Conservation (phyloP, 2,888 invertebrate genomes). For the Athalia circularis region DNA sequence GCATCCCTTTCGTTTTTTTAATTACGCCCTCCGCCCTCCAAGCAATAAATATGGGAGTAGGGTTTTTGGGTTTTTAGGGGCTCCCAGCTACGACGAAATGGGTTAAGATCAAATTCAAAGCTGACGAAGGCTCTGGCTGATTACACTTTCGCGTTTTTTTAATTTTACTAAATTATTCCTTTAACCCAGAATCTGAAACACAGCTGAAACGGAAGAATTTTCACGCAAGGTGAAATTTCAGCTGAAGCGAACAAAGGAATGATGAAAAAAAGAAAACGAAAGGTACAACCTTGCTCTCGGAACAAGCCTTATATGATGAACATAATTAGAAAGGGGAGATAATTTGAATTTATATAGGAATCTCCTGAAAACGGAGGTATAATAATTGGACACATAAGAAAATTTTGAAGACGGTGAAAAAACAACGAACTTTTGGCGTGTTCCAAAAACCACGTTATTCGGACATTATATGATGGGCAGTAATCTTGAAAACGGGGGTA, state of each 20-base stretch:
- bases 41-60: constrained; percentile 44
- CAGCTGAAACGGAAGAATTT: not conserved
- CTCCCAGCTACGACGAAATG: not conserved
- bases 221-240: constrained; percentile 5
- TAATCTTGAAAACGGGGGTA: too few relatives aligned
- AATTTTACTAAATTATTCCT: constrained; percentile 60
- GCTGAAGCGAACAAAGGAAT: not conserved
- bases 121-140: constrained; percentile 54
- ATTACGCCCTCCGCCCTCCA: constrained; percentile 36
- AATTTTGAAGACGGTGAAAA: too few relatives aligned
- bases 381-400: too few relatives aligned
- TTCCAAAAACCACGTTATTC: too few relatives aligned
- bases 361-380: too few relatives aligned
- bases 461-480: too few relatives aligned
- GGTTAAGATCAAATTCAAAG: constrained; percentile 29
- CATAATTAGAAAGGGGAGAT: too few relatives aligned
- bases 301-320: too few relatives aligned
- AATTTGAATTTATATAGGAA: too few relatives aligned
- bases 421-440: too few relatives aligned
- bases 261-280: not conserved
- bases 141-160: constrained; percentile 60
- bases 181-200: constrained; percentile 40
- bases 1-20: constrained; percentile 39
- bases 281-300: not conserved
- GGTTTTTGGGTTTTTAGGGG: constrained; percentile 17